Percentiles rank a stretch among this genome's conserved stretches.
These are phyloP conservation scores for Seriola dumerili DNA, from an alignment of 2,113 vertebrate species.

Conservation along the genomic window DNA sequence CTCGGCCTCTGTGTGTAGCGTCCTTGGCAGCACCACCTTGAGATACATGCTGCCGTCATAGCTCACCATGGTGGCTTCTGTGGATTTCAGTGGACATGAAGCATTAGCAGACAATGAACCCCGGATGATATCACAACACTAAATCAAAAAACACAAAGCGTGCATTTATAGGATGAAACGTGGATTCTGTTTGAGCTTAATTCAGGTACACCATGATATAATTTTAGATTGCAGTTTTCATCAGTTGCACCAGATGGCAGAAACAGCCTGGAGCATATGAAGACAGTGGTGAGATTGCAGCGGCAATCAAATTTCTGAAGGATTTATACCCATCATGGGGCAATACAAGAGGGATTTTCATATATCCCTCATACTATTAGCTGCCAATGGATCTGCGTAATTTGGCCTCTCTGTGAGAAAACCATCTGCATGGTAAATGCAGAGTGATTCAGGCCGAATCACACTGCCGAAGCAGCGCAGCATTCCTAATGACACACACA, in stretches of 20 bases:
- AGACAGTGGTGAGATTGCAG: slow-evolving; percentile 31
- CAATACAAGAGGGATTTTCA: slow-evolving; percentile 68
- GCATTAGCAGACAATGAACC: slow-evolving; percentile 13
- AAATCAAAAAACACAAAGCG: slow-evolving; percentile 48
- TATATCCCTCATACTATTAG: slow-evolving; percentile 71
- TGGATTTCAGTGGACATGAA: slow-evolving; percentile 9
- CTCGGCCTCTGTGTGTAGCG: slow-evolving; percentile 94
- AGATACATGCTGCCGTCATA: slow-evolving; percentile 97
- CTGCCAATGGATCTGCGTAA: slow-evolving; percentile 72
- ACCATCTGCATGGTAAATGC: slow-evolving; percentile 70
- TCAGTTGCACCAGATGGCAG: slow-evolving; percentile 81
- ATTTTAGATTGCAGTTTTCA: slow-evolving; percentile 78
- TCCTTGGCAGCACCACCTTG: slow-evolving; percentile 91
- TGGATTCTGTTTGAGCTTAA: slow-evolving; percentile 37
- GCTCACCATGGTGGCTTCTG: slow-evolving; percentile 94
- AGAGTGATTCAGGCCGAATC: slow-evolving; percentile 60
- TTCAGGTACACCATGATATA: slow-evolving; percentile 45
- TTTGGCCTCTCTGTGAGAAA: slow-evolving; percentile 70
- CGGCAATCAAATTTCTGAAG: slow-evolving; percentile 64
- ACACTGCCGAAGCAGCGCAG: slow-evolving; percentile 47
- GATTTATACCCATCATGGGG: slow-evolving; percentile 65
- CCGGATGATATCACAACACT: slow-evolving; percentile 2
- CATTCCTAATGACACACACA: slow-evolving; percentile 63
- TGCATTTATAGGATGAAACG: slow-evolving; percentile 22
- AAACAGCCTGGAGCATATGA: slow-evolving; percentile 71